These are phyloP conservation scores for Syngnathus floridae DNA, from an alignment of 2,113 vertebrate species.

Conservation along the genomic window DNA sequence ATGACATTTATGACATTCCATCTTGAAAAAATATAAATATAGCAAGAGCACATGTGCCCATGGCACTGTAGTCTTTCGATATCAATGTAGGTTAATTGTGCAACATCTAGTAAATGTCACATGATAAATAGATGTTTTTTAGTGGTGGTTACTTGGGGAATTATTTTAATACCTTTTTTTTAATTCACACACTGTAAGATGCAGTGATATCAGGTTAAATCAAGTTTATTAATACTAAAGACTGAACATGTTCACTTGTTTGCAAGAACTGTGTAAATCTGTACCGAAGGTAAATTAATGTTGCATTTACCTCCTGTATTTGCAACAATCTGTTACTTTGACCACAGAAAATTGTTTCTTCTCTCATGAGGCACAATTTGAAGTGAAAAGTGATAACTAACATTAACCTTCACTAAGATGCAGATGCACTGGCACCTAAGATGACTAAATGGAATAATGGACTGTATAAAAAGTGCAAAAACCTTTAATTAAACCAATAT, in stretches of 20 bases:
- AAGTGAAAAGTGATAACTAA: background rate
- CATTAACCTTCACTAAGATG: background rate
- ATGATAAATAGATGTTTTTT: too few species aligned
- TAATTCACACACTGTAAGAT: background rate
- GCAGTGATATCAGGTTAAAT: constrained; percentile 3
- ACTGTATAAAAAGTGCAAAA: background rate
- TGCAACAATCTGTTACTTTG: constrained; percentile 13
- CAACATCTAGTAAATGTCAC: background rate
- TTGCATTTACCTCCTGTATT: background rate
- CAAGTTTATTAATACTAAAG: constrained; percentile 1
- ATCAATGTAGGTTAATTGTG: background rate
- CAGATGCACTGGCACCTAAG: background rate
- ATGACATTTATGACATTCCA: background rate
- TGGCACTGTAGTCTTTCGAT: background rate
- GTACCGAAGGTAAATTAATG: constrained; percentile 2
- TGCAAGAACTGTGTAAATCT: constrained; percentile 24
- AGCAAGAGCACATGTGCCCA: background rate
- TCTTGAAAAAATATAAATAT: background rate
- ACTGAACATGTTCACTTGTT: constrained; percentile 27
- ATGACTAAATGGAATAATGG: background rate
- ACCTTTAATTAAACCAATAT: background rate
- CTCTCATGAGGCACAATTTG: constrained; percentile 4
- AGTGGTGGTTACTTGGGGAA: background rate
- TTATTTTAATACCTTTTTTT: background rate
- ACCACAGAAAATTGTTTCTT: constrained; percentile 14